Conservation (phyloP, 2,113 vertebrate genomes). For the Vombatus ursinus region DNA sequence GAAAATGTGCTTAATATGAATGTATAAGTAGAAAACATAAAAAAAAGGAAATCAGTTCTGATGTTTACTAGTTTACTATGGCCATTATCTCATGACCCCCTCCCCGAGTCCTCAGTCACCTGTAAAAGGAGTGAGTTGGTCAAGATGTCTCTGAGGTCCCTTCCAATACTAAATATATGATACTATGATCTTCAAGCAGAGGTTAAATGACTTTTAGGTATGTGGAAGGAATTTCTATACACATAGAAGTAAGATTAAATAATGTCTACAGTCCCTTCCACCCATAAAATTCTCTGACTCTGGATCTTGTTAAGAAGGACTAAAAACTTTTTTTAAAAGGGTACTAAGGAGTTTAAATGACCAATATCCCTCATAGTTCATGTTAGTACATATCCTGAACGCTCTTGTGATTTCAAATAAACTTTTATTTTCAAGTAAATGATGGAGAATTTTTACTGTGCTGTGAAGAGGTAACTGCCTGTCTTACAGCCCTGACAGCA, state of each 20-base stretch:
- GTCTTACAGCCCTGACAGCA: background rate
- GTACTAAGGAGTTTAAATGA: background rate
- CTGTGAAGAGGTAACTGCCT: background rate
- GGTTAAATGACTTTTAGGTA: background rate
- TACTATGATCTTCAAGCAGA: background rate
- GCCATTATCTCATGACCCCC: too few species aligned
- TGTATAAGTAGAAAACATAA: too few species aligned
- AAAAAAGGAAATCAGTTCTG: too few species aligned
- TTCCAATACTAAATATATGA: background rate
- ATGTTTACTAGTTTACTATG: too few species aligned
- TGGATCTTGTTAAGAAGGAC: background rate
- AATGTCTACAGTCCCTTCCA: background rate
- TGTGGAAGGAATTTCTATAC: background rate
- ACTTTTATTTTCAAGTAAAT: background rate
- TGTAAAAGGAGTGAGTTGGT: background rate
- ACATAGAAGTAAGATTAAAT: background rate
- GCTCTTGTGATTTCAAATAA: background rate
- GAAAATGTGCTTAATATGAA: too few species aligned
- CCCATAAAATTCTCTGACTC: background rate
- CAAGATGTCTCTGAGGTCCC: background rate
- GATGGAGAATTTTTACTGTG: background rate
- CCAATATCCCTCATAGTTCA: background rate
- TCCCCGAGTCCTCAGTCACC: background rate
- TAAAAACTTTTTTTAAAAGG: background rate
- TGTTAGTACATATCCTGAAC: background rate